Evolutionary conservation across 2,797 vertebrate species (phyloP).

Genomic region (Acomys russatus): DNA sequence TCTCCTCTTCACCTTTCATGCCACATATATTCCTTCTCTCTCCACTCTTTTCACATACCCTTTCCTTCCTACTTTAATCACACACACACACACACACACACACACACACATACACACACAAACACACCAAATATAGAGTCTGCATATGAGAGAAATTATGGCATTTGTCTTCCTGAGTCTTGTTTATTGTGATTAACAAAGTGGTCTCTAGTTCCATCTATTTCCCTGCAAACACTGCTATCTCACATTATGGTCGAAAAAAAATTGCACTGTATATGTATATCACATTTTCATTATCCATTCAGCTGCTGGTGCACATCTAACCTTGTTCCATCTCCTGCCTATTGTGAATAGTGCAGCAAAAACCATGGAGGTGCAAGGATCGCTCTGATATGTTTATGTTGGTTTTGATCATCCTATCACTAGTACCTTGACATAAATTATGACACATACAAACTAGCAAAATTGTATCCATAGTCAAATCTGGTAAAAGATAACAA

Average conservation of each 20-base stretch:
- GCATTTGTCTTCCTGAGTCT: not conserved
- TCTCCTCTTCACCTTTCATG: not conserved
- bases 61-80: not conserved
- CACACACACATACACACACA: not conserved
- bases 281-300: not conserved
- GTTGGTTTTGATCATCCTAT: slow-evolving; percentile 48
- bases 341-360: not conserved
- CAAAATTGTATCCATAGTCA: slow-evolving; percentile 23
- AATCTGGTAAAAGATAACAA: not conserved
- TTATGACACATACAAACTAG: not conserved
- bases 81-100: not conserved
- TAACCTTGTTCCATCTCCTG: not conserved
- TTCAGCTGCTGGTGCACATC: not conserved
- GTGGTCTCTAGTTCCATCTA: not conserved
- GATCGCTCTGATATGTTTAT: not conserved
- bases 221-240: not conserved
- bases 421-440: not conserved
- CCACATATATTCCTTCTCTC: not conserved
- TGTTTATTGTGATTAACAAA: not conserved
- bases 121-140: not conserved
- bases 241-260: not conserved
- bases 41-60: not conserved
- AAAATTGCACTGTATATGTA: not conserved
- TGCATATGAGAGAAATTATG: not conserved
- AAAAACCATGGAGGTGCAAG: not conserved